phyloP scores from a whole-genome alignment of 1,140 invertebrate genomes.

The Holotrichia oblita region DNA sequence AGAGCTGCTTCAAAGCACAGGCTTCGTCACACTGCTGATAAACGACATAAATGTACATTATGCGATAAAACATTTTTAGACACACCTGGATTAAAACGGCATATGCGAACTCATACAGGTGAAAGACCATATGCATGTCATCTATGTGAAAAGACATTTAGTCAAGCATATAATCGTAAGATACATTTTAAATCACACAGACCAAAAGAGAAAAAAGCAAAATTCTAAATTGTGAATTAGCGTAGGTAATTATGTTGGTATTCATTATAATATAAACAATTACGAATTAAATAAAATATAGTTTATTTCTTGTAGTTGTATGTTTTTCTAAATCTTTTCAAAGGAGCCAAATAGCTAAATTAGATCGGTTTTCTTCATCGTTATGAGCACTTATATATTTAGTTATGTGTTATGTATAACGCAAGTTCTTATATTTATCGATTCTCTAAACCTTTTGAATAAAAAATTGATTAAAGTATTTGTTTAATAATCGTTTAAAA shows the following conservation, averaged over 20 bases:
- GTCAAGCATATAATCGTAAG: conserved; percentile 16
- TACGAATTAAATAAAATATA: neutral
- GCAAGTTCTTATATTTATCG: too few relatives aligned
- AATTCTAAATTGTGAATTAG: neutral
- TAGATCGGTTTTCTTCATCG: too few relatives aligned
- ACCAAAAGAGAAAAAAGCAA: neutral
- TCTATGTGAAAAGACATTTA: conserved; percentile 36
- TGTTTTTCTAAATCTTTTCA: neutral
- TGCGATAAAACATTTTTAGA: conserved; percentile 61
- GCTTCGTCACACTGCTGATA: conserved; percentile 60
- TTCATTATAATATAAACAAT: neutral
- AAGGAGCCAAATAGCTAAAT: neutral
- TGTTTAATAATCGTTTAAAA: too few relatives aligned
- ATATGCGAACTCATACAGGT: conserved; percentile 58
- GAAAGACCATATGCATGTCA: conserved; percentile 52
- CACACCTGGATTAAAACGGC: conserved; percentile 53
- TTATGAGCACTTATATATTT: too few relatives aligned
- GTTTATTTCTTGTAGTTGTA: neutral
- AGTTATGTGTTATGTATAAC: too few relatives aligned
- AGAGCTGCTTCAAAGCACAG: conserved; percentile 53
- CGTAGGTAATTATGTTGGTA: neutral
- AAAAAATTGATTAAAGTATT: too few relatives aligned
- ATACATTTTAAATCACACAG: conserved; percentile 31
- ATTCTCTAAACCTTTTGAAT: too few relatives aligned
- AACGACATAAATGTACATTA: conserved; percentile 60